A percentile compares a stretch with the other conserved stretches of the same genome.
Conservation (phyloP, 2,888 invertebrate genomes). For the Gisinianus flammeolus region DNA sequence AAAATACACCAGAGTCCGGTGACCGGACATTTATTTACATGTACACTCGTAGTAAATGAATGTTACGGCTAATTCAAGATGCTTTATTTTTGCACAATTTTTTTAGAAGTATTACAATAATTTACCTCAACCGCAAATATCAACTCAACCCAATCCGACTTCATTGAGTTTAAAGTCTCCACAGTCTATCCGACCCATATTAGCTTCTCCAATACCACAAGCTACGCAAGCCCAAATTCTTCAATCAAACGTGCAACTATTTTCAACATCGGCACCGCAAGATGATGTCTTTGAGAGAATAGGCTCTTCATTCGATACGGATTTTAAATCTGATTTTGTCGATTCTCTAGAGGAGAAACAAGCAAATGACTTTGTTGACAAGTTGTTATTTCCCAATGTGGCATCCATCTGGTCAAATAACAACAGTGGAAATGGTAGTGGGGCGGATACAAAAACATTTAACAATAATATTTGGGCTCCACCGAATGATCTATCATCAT, state of each 20-base stretch:
- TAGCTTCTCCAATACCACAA: neutral
- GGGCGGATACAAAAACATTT: neutral
- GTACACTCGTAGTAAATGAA: neutral
- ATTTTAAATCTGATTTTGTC: neutral
- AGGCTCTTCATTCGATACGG: neutral
- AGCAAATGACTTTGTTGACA: constrained; percentile 25
- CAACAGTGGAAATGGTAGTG: neutral
- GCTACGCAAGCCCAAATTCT: neutral
- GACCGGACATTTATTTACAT: neutral
- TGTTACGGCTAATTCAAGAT: neutral
- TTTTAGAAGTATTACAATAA: neutral
- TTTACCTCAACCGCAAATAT: neutral
- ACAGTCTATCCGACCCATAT: neutral
- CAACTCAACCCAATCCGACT: neutral
- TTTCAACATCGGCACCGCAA: neutral
- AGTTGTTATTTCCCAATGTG: constrained; percentile 25
- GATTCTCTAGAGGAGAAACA: constrained; percentile 26
- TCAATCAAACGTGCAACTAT: neutral
- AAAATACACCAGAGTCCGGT: neutral
- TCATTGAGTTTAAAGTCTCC: neutral
- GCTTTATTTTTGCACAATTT: neutral
- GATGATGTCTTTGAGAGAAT: neutral
- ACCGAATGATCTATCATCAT: neutral
- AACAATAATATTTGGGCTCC: constrained; percentile 33
- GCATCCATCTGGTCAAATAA: constrained; percentile 15